Percentiles rank a stretch among this genome's conserved stretches.
These are phyloP conservation scores for Dexiosoma caninum DNA, from an alignment of 2,888 invertebrate genomes.

Conservation along the genomic window DNA sequence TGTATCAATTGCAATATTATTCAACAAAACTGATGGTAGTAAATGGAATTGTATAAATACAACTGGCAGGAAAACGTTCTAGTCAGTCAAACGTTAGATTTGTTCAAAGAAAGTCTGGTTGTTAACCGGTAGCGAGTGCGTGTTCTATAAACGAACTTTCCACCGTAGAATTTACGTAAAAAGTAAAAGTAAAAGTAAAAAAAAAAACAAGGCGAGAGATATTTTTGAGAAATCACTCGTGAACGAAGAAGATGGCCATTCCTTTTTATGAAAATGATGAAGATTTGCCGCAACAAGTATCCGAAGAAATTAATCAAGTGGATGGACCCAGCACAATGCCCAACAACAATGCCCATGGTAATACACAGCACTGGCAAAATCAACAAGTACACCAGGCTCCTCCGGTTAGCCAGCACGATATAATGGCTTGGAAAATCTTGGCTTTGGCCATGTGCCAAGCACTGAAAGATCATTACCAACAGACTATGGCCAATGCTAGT, in stretches of 20 bases:
- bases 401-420: constrained; percentile 64
- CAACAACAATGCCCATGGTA: constrained; percentile 13
- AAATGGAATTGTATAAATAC: constrained; percentile 60
- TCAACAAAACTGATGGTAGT: constrained; percentile 19
- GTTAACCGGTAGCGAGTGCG: not conserved
- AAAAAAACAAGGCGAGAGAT: constrained; percentile 17
- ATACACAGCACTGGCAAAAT: not conserved
- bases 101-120: constrained; percentile 37
- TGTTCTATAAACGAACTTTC: constrained; percentile 24
- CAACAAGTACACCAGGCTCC: not conserved
- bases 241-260: constrained; percentile 72
- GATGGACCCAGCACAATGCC: constrained; percentile 68
- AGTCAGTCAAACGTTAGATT: constrained; percentile 45
- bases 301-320: constrained; percentile 69
- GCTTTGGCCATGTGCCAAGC: constrained; percentile 75
- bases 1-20: constrained; percentile 59
- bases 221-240: constrained; percentile 9
- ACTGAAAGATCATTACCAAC: constrained; percentile 73
- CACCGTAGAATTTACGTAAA: constrained; percentile 52
- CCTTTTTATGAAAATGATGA: constrained; percentile 74
- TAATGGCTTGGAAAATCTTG: constrained; percentile 73
- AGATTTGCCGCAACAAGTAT: constrained; percentile 46
- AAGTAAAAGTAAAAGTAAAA: too few relatives aligned
- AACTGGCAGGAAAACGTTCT: constrained; percentile 3
- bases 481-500: constrained; percentile 56